phyloP scores from a whole-genome alignment of 2,113 vertebrate genomes.

The Neogobius melanostomus region DNA sequence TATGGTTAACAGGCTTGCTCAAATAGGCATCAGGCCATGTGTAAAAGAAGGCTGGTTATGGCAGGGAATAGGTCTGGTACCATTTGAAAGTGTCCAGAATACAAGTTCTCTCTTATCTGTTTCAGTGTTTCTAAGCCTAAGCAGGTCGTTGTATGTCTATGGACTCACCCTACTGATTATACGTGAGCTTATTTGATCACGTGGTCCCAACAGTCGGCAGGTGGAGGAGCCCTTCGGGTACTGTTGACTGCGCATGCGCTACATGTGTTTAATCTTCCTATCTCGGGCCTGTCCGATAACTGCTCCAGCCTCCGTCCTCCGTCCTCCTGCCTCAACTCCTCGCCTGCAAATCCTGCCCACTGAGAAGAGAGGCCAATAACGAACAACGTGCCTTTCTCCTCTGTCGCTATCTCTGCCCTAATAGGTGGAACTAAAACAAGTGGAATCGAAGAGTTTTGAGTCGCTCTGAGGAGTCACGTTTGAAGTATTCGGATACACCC shows the following conservation, averaged over 20 bases:
- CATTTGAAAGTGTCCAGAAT: not conserved
- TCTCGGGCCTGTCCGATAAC: not conserved
- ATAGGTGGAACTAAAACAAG: not conserved
- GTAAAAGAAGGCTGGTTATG: too few relatives aligned
- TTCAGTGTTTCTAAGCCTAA: not conserved
- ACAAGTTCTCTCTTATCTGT: not conserved
- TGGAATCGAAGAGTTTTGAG: not conserved
- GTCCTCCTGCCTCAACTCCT: not conserved
- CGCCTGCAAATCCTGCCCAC: not conserved
- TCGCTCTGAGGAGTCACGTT: not conserved
- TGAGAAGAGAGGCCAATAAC: not conserved
- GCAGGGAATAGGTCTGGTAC: not conserved
- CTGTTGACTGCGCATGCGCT: constrained; percentile 40
- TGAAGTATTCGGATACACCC: not conserved
- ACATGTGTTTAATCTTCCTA: constrained; percentile 37
- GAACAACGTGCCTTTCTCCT: not conserved
- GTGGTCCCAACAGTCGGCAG: constrained; percentile 16
- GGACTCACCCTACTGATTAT: not conserved
- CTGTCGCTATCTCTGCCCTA: not conserved
- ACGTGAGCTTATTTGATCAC: constrained; percentile 12
- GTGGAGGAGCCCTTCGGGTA: not conserved
- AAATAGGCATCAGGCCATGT: too few relatives aligned
- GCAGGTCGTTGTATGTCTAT: not conserved
- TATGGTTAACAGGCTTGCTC: too few relatives aligned
- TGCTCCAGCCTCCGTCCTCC: not conserved